Evolutionary conservation across 2,797 vertebrate species (phyloP), one percentile per base, ranked within the genome.

Genomic region (Ciconia nigra): DNA sequence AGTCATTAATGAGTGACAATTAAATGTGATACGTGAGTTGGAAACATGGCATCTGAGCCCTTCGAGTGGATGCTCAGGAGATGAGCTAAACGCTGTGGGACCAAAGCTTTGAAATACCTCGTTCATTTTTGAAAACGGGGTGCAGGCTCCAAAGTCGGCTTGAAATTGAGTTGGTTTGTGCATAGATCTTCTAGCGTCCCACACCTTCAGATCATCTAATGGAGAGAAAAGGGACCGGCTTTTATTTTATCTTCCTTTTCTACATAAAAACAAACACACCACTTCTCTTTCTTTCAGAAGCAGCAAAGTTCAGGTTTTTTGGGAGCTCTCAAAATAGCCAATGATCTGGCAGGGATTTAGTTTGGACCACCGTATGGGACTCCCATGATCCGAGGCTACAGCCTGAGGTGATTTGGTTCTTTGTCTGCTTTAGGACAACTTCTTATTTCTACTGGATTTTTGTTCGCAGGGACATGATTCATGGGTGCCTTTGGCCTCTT

Each of bases 301-400:
- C 62, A 47, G 25, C 42, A 6, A 35, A 49, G 37, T 10, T 88
- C 44, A 10, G 0, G 6, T 39, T 33, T 44, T 28, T 33, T 2
- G 82, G 49, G 55, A 37, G 37, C 18, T 74, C 63, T 37, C 49
- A 46, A 39, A 95, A 8, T 4, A 91, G 42, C 65, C 5, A 6
- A 7, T 0, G 7, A 7, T 12, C 51, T 4, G 1, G 49, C 4
- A 24, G 61, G 70, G 58, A 41, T 51, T 57, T 37, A 13, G 35
- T 73, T 42, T 52, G 61, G 42, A 41, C 37, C 5, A 1, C 2
- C 20, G 21, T 22, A 4, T 1, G 19, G 84, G 67, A 35, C 69
- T 47, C 52, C 37, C 3, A 0, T 13, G 19, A 18, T 49, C 22
- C 0, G 1, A 59, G 39, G 24, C 51, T 29, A 2, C 0, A 0